Evolutionary conservation across 2,888 invertebrate species (phyloP), one percentile per base, ranked within the genome.

Genomic region (Corythucha ciliata): DNA sequence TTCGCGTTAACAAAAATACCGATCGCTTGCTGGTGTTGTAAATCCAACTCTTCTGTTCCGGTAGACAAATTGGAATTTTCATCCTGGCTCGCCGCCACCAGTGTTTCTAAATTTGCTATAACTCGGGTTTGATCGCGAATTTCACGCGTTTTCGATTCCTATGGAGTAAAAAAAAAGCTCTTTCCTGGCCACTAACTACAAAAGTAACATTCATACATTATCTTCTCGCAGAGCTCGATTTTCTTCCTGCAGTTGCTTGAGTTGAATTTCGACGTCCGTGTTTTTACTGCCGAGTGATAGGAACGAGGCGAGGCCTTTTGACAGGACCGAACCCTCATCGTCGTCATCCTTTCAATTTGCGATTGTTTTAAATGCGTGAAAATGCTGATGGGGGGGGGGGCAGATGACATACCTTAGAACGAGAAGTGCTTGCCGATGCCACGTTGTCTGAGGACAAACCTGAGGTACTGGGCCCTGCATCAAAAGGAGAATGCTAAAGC

Each of bases 31-130:
- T 81, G 78, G 63, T 86, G 82, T 66, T 85, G 83, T 40, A 67
- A 73, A 63, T 87, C 86, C 59, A 87, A 67, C 63, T 83, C 83
- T 63, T 84, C 82, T 48, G 87, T 68, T 60, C 73, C 79, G 4
- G 66, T 64, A 16, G 74, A 72, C 18, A 80, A 69, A 55, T 73
- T 73, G 57, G 69, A 70, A 57, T 78, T 78, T 63, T 79, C 77
- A 61, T 74, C 72, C 60, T 72, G 60, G 33, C 57, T 54, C 18
- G 56, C 55, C n/a, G 58, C 59, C 16, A 59, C 59, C 33, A 55
- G 56, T 7, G 58, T 56, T 34, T 60, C 70, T 1, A 80, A 66
- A 33, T 72, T 70, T 14, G 51, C 40, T 2, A 58, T 58, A 12
- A 53, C 41, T 32, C 51, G 46, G 7, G 46, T 39, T 22, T 44